These are phyloP conservation scores for Megaleporinus macrocephalus DNA, from an alignment of 2,113 vertebrate genomes.

Conservation along the genomic window DNA sequence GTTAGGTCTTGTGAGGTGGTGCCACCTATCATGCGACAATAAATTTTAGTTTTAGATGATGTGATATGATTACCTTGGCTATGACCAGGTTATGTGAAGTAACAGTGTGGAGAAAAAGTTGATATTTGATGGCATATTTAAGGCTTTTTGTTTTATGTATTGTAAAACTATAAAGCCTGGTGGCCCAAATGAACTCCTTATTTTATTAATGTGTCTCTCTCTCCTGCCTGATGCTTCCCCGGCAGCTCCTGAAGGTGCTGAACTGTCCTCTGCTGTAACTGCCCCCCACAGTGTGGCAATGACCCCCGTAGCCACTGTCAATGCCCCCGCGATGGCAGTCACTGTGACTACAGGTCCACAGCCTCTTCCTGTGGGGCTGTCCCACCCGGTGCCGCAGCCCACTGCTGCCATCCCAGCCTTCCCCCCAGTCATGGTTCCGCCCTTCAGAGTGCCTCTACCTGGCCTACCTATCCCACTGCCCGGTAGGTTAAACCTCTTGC, in stretches of 20 bases:
- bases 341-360: conserved; percentile 85
- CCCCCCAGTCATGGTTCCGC: conserved; percentile 91
- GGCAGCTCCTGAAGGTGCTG: conserved; percentile 64
- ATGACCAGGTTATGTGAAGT: no score
- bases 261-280: conserved; percentile 67
- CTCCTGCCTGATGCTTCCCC: not conserved
- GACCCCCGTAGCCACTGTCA: conserved; percentile 83
- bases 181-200: not conserved
- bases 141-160: no score
- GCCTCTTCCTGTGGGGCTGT: conserved; percentile 82
- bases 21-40: no score
- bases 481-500: conserved; percentile 75
- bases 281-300: conserved; percentile 83
- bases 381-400: conserved; percentile 85
- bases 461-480: conserved; percentile 91
- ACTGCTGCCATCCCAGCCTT: conserved; percentile 86
- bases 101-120: no score
- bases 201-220: no score
- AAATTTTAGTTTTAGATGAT: no score
- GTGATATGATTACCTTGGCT: no score
- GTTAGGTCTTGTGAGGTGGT: no score
- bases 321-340: conserved; percentile 83
- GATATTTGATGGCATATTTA: no score
- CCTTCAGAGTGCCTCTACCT: conserved; percentile 89
- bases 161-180: no score